Evolutionary conservation across 2,888 invertebrate species (phyloP).

Genomic region (Uloborus plumipes): DNA sequence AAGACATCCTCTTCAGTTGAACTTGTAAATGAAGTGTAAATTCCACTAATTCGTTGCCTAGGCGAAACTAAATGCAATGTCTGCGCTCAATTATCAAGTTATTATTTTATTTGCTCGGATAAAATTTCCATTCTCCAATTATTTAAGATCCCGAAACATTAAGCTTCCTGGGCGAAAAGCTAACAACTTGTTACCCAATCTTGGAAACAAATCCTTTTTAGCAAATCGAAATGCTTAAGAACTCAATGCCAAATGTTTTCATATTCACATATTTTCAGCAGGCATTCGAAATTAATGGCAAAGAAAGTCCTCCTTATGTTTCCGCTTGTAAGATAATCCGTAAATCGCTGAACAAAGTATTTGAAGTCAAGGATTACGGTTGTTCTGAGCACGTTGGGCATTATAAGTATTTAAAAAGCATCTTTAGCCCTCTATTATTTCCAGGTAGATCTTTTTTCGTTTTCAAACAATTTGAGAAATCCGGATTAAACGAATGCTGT

Average conservation of each 20-base stretch:
- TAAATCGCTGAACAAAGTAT: slow-evolving; percentile 8
- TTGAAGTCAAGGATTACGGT: not conserved
- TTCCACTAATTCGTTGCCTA: too few species aligned
- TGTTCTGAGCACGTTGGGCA: not conserved
- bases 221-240: slow-evolving; percentile 5
- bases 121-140: slow-evolving; percentile 15
- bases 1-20: too few species aligned
- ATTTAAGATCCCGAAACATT: slow-evolving; percentile 5
- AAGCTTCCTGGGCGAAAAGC: not conserved
- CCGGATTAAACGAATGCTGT: too few species aligned
- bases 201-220: slow-evolving; percentile 15
- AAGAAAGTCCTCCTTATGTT: slow-evolving; percentile 5
- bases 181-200: slow-evolving; percentile 13
- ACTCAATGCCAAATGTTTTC: slow-evolving; percentile 4
- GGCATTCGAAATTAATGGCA: not conserved
- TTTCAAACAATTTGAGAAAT: too few species aligned
- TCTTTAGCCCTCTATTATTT: not conserved
- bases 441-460: too few species aligned
- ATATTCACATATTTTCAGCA: slow-evolving; percentile 1
- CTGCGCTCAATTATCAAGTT: slow-evolving; percentile 8
- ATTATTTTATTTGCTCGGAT: slow-evolving; percentile 4
- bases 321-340: not conserved
- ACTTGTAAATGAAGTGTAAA: too few species aligned
- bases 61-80: not conserved
- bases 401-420: slow-evolving; percentile 14